These are phyloP conservation scores for Synergus umbraculus DNA, from an alignment of 2,888 invertebrate genomes.

Conservation along the genomic window DNA sequence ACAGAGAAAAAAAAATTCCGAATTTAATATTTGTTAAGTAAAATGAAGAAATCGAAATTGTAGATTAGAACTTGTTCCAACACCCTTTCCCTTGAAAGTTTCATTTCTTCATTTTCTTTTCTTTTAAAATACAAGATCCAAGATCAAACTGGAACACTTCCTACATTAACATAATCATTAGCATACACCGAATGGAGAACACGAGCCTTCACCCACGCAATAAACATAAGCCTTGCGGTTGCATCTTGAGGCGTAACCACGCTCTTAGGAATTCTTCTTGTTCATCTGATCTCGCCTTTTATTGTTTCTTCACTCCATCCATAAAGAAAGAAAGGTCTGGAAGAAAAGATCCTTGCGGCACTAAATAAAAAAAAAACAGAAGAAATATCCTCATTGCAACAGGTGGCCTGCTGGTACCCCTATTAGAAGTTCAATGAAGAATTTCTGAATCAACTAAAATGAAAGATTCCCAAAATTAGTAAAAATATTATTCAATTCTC, in stretches of 20 bases:
- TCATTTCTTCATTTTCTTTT: neutral
- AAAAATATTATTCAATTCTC: neutral
- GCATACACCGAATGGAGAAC: slow-evolving; percentile 5
- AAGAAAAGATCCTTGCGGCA: neutral
- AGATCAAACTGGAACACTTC: neutral
- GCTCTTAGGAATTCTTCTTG: slow-evolving; percentile 58
- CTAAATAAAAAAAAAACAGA: neutral
- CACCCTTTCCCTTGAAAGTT: neutral
- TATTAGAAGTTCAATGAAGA: neutral
- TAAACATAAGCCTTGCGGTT: slow-evolving; percentile 60
- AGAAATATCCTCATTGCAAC: neutral
- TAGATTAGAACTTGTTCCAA: no score
- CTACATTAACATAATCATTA: slow-evolving; percentile 6
- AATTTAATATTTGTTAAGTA: no score
- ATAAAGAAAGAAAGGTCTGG: neutral
- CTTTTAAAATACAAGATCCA: neutral
- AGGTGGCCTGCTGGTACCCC: neutral
- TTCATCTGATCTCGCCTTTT: slow-evolving; percentile 35
- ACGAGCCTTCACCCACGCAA: slow-evolving; percentile 52
- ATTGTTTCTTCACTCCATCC: neutral
- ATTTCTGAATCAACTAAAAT: neutral
- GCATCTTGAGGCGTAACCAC: slow-evolving; percentile 55
- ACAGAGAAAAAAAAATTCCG: no score
- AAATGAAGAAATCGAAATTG: no score
- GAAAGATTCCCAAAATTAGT: neutral